phyloP scores from a whole-genome alignment of 1,140 invertebrate genomes.

The Eulimnadia texana region DNA sequence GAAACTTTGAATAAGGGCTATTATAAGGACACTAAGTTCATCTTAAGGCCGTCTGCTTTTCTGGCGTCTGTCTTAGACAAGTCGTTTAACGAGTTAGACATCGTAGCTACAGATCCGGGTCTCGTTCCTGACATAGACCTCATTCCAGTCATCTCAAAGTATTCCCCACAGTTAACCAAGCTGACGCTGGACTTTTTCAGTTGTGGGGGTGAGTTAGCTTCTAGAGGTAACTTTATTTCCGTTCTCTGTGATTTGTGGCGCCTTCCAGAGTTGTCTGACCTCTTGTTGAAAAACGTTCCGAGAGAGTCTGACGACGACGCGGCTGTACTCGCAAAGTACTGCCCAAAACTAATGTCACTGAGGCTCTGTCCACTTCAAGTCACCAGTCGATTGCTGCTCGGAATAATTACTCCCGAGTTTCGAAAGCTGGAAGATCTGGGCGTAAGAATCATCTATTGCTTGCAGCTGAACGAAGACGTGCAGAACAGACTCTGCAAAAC shows the following conservation, averaged over 20 bases:
- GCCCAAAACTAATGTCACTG: neutral
- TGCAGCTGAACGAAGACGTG: neutral
- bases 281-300: neutral
- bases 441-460: too few species aligned
- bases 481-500: neutral
- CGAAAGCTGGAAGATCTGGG: neutral
- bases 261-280: neutral
- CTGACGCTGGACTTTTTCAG: neutral
- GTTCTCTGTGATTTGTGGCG: neutral
- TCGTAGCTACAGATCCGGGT: neutral
- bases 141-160: neutral
- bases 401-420: neutral
- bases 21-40: neutral
- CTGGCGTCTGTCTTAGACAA: neutral
- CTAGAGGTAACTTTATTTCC: neutral
- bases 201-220: neutral
- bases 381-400: neutral
- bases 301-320: neutral
- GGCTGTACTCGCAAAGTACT: neutral
- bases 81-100: neutral
- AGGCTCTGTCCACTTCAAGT: neutral
- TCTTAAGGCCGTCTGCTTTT: neutral
- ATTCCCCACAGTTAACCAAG: neutral
- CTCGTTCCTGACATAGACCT: neutral
- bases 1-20: neutral